phyloP scores from a whole-genome alignment of 92 coral and sea anemone species.

The Chrysogorgia sp. region DNA sequence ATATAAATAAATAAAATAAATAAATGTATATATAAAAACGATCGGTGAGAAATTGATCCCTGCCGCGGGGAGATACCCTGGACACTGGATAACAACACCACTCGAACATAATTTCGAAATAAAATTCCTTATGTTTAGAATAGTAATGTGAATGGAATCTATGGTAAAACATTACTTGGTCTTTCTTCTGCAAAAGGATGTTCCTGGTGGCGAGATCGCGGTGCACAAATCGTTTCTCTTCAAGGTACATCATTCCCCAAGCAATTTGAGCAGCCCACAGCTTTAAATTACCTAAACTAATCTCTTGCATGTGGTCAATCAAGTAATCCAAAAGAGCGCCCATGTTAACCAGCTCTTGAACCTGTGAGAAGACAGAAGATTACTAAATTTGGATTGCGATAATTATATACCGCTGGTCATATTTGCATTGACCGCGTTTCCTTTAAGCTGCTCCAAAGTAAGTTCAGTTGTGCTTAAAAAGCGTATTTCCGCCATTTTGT shows the following conservation, averaged over 20 bases:
- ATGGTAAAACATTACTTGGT: slow-evolving; percentile 76
- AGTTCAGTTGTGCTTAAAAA: too few species aligned
- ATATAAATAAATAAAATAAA: too few species aligned
- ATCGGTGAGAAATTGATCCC: too few species aligned
- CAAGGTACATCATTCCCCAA: slow-evolving; percentile 99
- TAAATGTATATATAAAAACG: too few species aligned
- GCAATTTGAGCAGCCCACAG: slow-evolving; percentile 99
- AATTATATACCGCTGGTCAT: not conserved
- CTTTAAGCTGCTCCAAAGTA: too few species aligned
- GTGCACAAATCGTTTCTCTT: slow-evolving; percentile 95
- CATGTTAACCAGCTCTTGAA: slow-evolving; percentile 94
- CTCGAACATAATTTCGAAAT: not conserved
- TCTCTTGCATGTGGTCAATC: slow-evolving; percentile 76
- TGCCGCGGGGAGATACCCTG: too few species aligned
- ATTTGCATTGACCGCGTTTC: too few species aligned
- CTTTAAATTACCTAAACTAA: slow-evolving; percentile 80
- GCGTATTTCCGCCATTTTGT: too few species aligned
- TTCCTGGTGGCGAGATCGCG: slow-evolving; percentile 98
- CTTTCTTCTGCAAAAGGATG: slow-evolving; percentile 85
- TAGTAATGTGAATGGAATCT: too few species aligned
- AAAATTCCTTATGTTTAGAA: not conserved
- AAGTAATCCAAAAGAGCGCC: slow-evolving; percentile 91
- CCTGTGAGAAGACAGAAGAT: slow-evolving; percentile 49
- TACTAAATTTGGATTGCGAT: not conserved
- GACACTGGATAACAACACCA: not conserved